Conservation (phyloP, 2,888 invertebrate species). For the Celastrina argiolus region DNA sequence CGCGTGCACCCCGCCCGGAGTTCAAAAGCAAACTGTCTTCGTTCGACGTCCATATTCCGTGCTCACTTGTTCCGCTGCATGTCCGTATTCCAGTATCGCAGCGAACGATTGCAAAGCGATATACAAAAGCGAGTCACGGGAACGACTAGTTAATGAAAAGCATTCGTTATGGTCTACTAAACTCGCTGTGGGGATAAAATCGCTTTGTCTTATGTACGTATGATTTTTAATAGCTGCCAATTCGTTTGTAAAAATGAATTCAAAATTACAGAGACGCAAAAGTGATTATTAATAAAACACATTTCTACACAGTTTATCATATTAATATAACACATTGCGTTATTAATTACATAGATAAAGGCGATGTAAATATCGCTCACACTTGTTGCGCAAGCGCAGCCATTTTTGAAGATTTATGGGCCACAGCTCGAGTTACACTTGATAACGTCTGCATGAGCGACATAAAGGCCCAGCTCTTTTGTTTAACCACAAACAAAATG, state of each 20-base stretch:
- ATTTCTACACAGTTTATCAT: not conserved
- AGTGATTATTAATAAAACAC: not conserved
- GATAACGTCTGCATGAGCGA: conserved; percentile 62
- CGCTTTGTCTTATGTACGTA: conserved; percentile 24
- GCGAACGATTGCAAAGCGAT: conserved; percentile 41
- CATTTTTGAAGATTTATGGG: conserved; percentile 66
- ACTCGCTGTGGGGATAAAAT: conserved; percentile 46
- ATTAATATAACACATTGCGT: not conserved
- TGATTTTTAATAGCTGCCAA: not conserved
- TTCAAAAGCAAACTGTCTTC: conserved; percentile 53
- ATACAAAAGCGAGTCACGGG: conserved; percentile 63
- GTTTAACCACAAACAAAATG: conserved; percentile 51
- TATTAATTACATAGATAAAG: conserved; percentile 22
- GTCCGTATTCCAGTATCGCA: conserved; percentile 21
- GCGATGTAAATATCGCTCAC: conserved; percentile 40
- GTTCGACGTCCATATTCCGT: conserved; percentile 25
- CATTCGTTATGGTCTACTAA: conserved; percentile 57
- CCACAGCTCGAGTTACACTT: conserved; percentile 62
- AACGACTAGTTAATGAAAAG: conserved; percentile 58
- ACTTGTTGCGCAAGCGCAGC: conserved; percentile 67
- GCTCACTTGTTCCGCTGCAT: conserved; percentile 22
- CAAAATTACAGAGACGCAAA: not conserved
- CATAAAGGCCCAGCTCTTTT: conserved; percentile 45
- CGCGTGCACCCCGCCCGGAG: conserved; percentile 53
- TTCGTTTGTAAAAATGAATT: not conserved